A percentile compares a stretch with the other conserved stretches of the same genome.
Evolutionary conservation across 64 coral and sea anemone genomes (phyloP).

Genomic region (Pachyseris speciosa): DNA sequence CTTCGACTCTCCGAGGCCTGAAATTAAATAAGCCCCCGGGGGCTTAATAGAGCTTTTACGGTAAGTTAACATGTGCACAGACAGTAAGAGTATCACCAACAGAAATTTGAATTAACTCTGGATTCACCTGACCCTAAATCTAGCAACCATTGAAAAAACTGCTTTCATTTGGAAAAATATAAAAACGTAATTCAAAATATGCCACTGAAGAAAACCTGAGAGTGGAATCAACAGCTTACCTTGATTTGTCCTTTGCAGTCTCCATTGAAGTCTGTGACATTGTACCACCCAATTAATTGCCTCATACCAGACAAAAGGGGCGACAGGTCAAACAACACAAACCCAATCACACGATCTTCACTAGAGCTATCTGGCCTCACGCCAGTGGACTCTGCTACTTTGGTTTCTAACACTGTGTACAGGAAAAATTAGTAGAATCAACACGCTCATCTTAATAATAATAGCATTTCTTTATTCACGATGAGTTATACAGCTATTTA

Average conservation of each 20-base stretch:
- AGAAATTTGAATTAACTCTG: no score
- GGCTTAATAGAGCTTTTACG: no score
- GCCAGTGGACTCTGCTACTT: conserved; percentile 13
- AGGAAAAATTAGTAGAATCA: neutral
- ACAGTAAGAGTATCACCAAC: no score
- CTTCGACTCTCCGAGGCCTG: no score
- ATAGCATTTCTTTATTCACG: no score
- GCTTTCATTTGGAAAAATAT: no score
- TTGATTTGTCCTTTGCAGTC: conserved; percentile 96
- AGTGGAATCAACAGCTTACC: conserved; percentile 10
- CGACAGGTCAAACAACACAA: conserved; percentile 79
- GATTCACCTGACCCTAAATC: no score
- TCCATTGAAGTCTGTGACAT: conserved; percentile 88
- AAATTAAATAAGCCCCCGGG: no score
- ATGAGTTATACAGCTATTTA: no score
- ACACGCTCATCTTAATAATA: neutral
- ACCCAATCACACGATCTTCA: conserved; percentile 76
- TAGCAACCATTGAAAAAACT: no score
- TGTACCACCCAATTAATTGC: conserved; percentile 96
- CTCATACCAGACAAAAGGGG: conserved; percentile 87
- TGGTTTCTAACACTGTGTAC: neutral
- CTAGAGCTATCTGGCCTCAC: conserved; percentile 14
- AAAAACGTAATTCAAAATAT: no score
- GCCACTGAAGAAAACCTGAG: neutral
- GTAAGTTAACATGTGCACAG: no score